phyloP scores from a whole-genome alignment of 2,888 invertebrate species.

The Strigamia crassipes region DNA sequence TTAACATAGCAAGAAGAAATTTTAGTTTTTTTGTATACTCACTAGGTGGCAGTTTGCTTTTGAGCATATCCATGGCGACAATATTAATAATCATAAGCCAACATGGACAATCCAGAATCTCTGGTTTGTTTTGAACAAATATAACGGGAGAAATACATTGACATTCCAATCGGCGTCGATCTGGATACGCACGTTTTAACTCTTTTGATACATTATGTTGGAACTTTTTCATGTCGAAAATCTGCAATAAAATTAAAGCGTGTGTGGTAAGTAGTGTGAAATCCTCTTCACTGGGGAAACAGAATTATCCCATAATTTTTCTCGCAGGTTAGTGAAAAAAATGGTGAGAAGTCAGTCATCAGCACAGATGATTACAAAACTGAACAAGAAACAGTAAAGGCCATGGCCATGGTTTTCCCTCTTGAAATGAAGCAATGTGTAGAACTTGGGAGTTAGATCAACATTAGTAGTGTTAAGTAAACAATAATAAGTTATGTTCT shows the following conservation, averaged over 20 bases:
- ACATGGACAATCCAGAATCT: conserved; percentile 91
- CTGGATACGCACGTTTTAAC: conserved; percentile 84
- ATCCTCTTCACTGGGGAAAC: neutral
- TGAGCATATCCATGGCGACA: conserved; percentile 96
- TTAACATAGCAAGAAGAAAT: neutral
- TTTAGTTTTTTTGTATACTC: conserved; percentile 54
- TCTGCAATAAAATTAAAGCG: conserved; percentile 60
- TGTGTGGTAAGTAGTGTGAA: neutral
- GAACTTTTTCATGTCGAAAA: conserved; percentile 96
- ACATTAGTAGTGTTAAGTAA: no score
- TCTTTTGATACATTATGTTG: conserved; percentile 90
- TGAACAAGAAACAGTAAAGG: neutral
- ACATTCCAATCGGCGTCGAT: conserved; percentile 83
- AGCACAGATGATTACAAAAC: conserved; percentile 2
- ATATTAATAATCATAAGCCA: conserved; percentile 98
- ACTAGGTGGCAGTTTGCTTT: conserved; percentile 91
- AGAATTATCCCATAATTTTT: neutral
- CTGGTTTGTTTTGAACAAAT: conserved; percentile 87
- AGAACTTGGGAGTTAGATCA: no score
- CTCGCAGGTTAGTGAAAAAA: neutral
- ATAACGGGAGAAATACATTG: conserved; percentile 91
- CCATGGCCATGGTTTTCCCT: conserved; percentile 13
- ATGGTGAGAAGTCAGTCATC: conserved; percentile 21
- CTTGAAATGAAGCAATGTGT: no score
- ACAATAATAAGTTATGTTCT: no score